These are phyloP conservation scores for Scopus umbretta DNA, from an alignment of 2,113 vertebrate genomes.

Conservation along the genomic window DNA sequence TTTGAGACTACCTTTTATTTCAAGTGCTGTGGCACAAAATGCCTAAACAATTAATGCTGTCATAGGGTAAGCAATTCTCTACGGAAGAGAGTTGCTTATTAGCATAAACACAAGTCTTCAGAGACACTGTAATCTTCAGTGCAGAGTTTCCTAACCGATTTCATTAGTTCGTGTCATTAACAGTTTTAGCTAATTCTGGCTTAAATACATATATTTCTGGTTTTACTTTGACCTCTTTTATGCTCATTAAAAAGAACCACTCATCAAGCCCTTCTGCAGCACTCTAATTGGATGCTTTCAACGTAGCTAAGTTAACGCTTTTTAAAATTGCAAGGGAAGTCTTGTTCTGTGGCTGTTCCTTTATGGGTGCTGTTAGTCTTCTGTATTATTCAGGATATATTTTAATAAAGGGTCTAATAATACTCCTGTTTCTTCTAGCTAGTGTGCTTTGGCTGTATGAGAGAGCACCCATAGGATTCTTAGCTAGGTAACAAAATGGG, in stretches of 20 bases:
- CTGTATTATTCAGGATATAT: not conserved
- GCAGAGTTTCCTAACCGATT: not conserved
- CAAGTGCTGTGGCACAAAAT: not conserved
- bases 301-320: not conserved
- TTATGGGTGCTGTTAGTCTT: not conserved
- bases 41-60: not conserved
- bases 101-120: not conserved
- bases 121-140: not conserved
- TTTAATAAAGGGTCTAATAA: not conserved
- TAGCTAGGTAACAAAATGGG: not conserved
- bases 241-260: not conserved
- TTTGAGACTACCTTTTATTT: not conserved
- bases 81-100: not conserved
- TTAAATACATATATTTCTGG: not conserved
- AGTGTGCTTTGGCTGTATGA: not conserved
- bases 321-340: not conserved
- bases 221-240: not conserved
- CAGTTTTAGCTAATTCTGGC: not conserved
- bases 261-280: not conserved
- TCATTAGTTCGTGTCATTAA: not conserved
- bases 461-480: not conserved
- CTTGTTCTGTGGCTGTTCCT: not conserved
- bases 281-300: not conserved
- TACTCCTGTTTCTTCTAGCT: not conserved
- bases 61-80: not conserved